A percentile compares a stretch with the other conserved stretches of the same genome.
Conservation (phyloP, 2,888 invertebrate genomes). For the Cheilosia variabilis region DNA sequence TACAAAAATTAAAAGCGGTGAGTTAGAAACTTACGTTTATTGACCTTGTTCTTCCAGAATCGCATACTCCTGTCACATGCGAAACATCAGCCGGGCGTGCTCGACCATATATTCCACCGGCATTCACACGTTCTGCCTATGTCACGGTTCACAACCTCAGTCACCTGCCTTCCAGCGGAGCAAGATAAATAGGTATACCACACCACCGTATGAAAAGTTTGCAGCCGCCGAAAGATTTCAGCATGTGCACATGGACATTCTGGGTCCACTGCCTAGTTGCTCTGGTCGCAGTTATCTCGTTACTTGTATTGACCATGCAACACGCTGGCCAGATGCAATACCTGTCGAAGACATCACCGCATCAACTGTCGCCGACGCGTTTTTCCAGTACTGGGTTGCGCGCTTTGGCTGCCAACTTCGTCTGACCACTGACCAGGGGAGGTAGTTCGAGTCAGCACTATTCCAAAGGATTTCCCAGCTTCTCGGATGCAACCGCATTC, state of each 20-base stretch:
- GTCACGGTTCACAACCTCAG: background rate
- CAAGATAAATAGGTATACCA: constrained; percentile 13
- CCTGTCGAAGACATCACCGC: constrained; percentile 76
- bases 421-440: too few species aligned
- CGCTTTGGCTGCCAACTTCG: constrained; percentile 79
- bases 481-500: too few species aligned
- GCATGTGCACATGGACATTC: constrained; percentile 82
- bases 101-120: constrained; percentile 49
- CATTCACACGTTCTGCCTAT: constrained; percentile 1
- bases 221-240: constrained; percentile 76
- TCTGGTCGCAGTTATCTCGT: constrained; percentile 78
- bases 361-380: constrained; percentile 59
- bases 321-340: constrained; percentile 76
- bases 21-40: constrained; percentile 45
- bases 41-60: constrained; percentile 45
- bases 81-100: constrained; percentile 38
- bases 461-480: too few species aligned
- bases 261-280: constrained; percentile 42
- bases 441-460: too few species aligned
- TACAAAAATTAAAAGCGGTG: constrained; percentile 41
- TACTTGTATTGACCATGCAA: constrained; percentile 67
- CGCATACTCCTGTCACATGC: constrained; percentile 41
- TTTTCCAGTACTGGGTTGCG: constrained; percentile 80
- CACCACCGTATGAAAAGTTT: background rate
- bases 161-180: background rate